phyloP scores from a whole-genome alignment of 2,113 vertebrate species.

The Bambusicola thoracicus region DNA sequence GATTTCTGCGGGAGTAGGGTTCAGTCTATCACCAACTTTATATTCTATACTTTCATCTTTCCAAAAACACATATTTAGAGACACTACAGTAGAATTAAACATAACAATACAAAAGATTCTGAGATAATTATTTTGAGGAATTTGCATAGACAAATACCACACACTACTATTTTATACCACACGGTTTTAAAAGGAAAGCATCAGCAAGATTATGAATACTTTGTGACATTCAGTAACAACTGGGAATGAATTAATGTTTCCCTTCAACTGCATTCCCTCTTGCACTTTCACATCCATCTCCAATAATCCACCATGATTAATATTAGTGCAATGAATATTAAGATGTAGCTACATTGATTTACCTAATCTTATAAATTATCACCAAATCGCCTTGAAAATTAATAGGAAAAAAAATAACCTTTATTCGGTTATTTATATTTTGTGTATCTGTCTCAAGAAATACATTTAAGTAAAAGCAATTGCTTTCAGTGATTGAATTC shows the following conservation, averaged over 20 bases:
- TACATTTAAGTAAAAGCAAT: slow-evolving; percentile 41
- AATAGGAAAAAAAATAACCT: background rate
- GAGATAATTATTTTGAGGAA: slow-evolving; percentile 6
- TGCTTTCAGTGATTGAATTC: slow-evolving; percentile 24
- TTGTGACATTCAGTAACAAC: slow-evolving; percentile 34
- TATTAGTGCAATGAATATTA: background rate
- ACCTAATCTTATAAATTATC: background rate
- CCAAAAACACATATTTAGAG: background rate
- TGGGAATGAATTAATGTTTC: slow-evolving; percentile 22
- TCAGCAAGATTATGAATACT: slow-evolving; percentile 25
- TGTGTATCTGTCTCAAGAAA: slow-evolving; percentile 22
- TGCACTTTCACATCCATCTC: slow-evolving; percentile 12
- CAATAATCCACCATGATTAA: slow-evolving; percentile 16
- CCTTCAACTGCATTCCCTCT: slow-evolving; percentile 12
- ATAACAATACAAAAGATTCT: background rate
- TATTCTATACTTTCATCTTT: slow-evolving; percentile 32
- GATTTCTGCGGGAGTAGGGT: slow-evolving; percentile 50
- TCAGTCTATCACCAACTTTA: background rate
- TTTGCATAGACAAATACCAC: background rate
- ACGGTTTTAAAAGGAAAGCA: slow-evolving; percentile 23
- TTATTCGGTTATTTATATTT: background rate
- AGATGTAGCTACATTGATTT: background rate
- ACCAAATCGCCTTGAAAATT: slow-evolving; percentile 1
- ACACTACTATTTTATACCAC: background rate
- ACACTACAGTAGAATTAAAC: background rate